Percentiles rank a stretch among this genome's conserved stretches.
phyloP scores from a whole-genome alignment of 1,140 invertebrate genomes.

The Argopecten irradians region DNA sequence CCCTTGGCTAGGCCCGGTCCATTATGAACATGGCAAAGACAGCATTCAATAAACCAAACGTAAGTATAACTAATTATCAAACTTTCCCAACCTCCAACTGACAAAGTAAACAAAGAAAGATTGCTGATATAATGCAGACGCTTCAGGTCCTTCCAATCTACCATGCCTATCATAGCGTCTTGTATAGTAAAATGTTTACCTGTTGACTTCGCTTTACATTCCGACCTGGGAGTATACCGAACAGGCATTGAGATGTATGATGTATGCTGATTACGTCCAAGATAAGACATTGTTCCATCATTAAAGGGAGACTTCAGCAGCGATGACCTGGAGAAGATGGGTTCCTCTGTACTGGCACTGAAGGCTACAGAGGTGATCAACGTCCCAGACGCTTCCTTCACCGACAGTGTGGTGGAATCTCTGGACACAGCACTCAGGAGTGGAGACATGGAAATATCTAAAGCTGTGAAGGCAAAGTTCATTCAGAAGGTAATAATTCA shows the following conservation, averaged over 20 bases:
- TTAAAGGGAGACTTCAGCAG: conserved; percentile 36
- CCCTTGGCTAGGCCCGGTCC: neutral
- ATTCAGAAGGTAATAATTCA: conserved; percentile 28
- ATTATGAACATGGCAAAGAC: conserved; percentile 35
- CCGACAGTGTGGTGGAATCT: conserved; percentile 28
- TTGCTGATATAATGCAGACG: too few relatives aligned
- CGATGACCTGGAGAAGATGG: conserved; percentile 46
- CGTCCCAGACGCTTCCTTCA: conserved; percentile 41
- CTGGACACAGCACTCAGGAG: conserved; percentile 8
- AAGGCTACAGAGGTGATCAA: conserved; percentile 37
- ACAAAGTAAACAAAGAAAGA: too few relatives aligned
- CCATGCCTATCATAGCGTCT: too few relatives aligned
- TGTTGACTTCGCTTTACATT: too few relatives aligned
- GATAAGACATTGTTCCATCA: neutral
- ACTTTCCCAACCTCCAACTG: too few relatives aligned
- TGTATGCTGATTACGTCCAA: too few relatives aligned
- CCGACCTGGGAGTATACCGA: too few relatives aligned
- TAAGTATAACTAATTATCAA: conserved; percentile 27
- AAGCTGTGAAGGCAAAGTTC: conserved; percentile 38
- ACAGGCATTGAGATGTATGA: too few relatives aligned
- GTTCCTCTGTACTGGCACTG: conserved; percentile 26
- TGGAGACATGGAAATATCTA: conserved; percentile 25
- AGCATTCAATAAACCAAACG: conserved; percentile 41
- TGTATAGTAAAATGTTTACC: too few relatives aligned
- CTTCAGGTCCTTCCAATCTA: too few relatives aligned